Evolutionary conservation across 2,797 vertebrate genomes (phyloP), one percentile per base, ranked within the genome.

Genomic region (Chromis chromis): DNA sequence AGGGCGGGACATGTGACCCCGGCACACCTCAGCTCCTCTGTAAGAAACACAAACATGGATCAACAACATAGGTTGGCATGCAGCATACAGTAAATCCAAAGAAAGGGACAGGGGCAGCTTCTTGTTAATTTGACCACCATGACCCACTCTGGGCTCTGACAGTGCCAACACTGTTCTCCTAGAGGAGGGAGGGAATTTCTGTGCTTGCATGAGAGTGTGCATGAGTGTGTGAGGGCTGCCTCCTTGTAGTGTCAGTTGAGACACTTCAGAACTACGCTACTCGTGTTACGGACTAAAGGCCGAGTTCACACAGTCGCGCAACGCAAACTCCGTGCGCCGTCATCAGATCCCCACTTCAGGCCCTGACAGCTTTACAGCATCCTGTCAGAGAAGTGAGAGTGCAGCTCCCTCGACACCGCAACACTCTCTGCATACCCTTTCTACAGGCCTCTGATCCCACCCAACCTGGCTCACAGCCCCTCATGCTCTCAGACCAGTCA

Each of bases 11-110:
- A 96, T 0, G 60, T 92, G 74, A 94, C 86, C 12, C 88, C 91
- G 0, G 91, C 85, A 76, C 95, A 96, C 85, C 82, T 93, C 78
- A 93, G 90, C 75, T 91, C 88, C 50, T 91, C 95, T 95, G 93
- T 54, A 69, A 11, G 62, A 27, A 65, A 69, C 58, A 64, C 53
- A 61, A 25, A 77, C 33, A 74, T 24, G 22, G 50, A 78, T 54
- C 70, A 1, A 67, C 2, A 1, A 60, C 24, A 14, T 33, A 79
- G n/a, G 33, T 28, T 16, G 3, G 10, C 3, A 3, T 19, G 4
- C 14, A 63, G 17, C 40, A 61, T 24, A 48, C 11, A 61, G 1
- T 22, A 16, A 19, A 56, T 31, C n/a, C 9, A 57, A 59, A 58
- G 3, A 64, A 10, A 46, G n/a, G 13, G 22, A 61, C 19, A 39